Percentiles rank a stretch among this genome's conserved stretches.
Conservation (phyloP, 2,888 invertebrate species). For the Boloria selene region DNA sequence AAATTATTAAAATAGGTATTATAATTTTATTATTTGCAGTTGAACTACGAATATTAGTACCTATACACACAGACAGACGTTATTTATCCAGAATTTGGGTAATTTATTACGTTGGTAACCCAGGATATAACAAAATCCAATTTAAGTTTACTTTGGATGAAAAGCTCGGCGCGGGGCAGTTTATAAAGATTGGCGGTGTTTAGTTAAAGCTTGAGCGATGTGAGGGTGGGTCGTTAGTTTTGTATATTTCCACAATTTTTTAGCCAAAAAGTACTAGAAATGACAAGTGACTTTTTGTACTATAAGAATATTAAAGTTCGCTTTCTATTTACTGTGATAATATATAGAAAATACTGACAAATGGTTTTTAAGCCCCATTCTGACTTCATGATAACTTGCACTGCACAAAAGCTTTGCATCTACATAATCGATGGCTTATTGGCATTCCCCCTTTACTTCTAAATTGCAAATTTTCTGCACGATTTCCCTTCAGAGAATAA, state of each 20-base stretch:
- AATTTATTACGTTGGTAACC: too few relatives aligned
- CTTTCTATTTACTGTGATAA: conserved; percentile 53
- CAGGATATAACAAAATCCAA: conserved; percentile 2
- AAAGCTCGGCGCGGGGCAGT: background rate
- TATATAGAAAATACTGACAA: conserved; percentile 67
- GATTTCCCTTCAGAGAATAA: conserved; percentile 76
- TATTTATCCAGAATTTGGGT: too few relatives aligned
- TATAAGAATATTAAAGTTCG: conserved; percentile 47
- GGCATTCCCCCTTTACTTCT: conserved; percentile 79
- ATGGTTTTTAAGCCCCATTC: conserved; percentile 66
- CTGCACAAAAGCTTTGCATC: conserved; percentile 75
- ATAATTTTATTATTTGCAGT: too few relatives aligned
- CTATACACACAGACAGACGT: too few relatives aligned
- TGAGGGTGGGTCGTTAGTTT: too few relatives aligned
- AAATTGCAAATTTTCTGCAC: conserved; percentile 82
- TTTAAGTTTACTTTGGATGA: background rate
- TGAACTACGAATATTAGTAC: too few relatives aligned
- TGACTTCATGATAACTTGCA: conserved; percentile 76
- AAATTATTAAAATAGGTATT: too few relatives aligned
- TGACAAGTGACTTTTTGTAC: conserved; percentile 28
- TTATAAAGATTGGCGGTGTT: too few relatives aligned
- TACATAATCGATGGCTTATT: conserved; percentile 81
- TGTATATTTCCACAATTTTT: background rate
- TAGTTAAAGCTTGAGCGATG: too few relatives aligned
- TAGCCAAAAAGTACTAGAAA: background rate